These are phyloP conservation scores for Agapornis roseicollis DNA, from an alignment of 2,113 vertebrate genomes.

Conservation along the genomic window DNA sequence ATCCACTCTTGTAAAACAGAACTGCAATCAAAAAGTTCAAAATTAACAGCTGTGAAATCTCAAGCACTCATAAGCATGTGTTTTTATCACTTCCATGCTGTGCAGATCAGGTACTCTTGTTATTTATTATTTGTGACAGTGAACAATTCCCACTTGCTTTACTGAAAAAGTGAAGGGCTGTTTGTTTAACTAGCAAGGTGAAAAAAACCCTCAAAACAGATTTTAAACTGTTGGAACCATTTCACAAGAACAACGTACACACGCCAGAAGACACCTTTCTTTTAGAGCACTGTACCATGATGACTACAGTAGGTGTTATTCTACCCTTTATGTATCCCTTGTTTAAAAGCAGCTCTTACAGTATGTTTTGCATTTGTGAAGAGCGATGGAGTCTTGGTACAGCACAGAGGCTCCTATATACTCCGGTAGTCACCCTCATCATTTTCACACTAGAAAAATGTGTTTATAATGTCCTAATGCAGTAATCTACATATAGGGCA, in stretches of 20 bases:
- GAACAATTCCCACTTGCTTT: conserved; percentile 70
- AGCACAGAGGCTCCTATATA: neutral
- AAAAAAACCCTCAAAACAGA: neutral
- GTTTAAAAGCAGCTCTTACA: neutral
- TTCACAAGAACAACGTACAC: neutral
- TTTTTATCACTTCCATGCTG: conserved; percentile 61
- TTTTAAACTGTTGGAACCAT: conserved; percentile 20
- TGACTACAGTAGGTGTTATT: neutral
- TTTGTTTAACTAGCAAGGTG: conserved; percentile 60
- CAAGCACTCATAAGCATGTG: conserved; percentile 45
- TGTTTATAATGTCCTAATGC: neutral
- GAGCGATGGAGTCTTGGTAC: neutral
- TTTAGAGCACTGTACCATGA: neutral
- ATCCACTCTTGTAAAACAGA: conserved; percentile 58
- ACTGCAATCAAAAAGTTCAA: conserved; percentile 64
- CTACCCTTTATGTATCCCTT: neutral
- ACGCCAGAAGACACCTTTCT: neutral
- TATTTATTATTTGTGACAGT: conserved; percentile 69
- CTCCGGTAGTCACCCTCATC: neutral
- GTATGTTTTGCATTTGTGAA: neutral
- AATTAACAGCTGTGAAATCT: conserved; percentile 69
- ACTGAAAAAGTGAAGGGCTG: conserved; percentile 55
- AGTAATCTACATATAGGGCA: neutral
- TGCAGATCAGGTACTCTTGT: conserved; percentile 11
- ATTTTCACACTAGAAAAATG: neutral